phyloP scores from a whole-genome alignment of 2,113 vertebrate genomes.

The Puffinus mauretanicus region DNA sequence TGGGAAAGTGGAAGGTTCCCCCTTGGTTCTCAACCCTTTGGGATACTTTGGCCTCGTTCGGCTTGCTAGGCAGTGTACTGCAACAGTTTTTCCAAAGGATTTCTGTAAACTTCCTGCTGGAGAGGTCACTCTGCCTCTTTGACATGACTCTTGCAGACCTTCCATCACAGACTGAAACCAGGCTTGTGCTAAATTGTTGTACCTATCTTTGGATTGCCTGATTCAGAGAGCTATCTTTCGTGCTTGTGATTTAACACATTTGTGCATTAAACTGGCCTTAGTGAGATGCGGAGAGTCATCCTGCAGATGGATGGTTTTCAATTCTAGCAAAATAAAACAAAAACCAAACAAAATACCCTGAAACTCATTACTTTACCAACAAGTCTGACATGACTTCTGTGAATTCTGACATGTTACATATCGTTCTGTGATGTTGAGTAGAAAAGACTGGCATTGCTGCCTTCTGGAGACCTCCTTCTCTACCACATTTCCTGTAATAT shows the following conservation, averaged over 20 bases:
- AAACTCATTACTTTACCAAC: neutral
- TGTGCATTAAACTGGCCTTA: neutral
- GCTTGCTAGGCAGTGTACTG: neutral
- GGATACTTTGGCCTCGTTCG: neutral
- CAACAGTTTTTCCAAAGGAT: neutral
- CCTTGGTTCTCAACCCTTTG: neutral
- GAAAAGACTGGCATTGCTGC: neutral
- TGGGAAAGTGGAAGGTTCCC: neutral
- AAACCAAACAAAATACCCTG: neutral
- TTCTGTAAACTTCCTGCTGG: neutral
- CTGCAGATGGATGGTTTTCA: neutral
- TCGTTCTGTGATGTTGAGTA: neutral
- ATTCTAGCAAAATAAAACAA: neutral
- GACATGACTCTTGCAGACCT: neutral
- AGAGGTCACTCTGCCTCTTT: neutral
- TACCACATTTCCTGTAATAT: neutral
- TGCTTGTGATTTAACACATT: neutral
- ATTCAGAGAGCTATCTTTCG: neutral
- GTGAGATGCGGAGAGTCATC: neutral
- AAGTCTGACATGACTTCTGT: neutral
- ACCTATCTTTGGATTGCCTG: neutral
- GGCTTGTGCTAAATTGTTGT: neutral
- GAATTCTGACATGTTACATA: neutral
- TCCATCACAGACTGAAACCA: neutral
- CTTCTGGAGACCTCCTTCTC: neutral